Base-by-base conservation (phyloP, 2,113 vertebrate genomes). In the Zingel zingel region DNA sequence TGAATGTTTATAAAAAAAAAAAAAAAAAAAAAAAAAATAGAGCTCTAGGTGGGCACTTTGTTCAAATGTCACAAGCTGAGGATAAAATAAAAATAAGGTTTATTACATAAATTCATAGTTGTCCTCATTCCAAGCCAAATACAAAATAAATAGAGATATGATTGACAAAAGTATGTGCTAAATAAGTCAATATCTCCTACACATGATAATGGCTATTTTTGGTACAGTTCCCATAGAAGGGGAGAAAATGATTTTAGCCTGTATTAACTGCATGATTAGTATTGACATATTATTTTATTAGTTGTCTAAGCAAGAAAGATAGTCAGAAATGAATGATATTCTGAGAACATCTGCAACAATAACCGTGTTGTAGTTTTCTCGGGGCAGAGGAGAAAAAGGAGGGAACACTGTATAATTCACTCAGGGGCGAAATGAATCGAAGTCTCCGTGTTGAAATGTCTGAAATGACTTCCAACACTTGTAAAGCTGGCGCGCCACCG, bases 381-480 rank as follows among this genome's bases (percentile, higher is more conserved):
- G 2, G 30, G 36, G 57, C 27, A 30, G n/a, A n/a, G 36, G 21
- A 14, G 56, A 7, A 25, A 15, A 21, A 23, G 11, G 61, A 43
- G 5, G 14, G 5, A 53, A 15, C 53, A 14, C 14, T n/a, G 53
- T 45, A 15, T 69, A 16, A 2, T 27, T 30, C 71, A 81, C 77
- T 51, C 59, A 2, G 54, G 59, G 56, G 61, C 69, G 54, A 67
- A 65, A 59, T 77, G 59, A 77, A 72, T 71, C 27, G 56, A 85
- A 6, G 50, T 83, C 36, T 79, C 30, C 65, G 61, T 19, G 21
- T 51, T 23, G 39, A 70, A 61, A 77, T 51, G 57, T 78, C 69
- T 69, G 48, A 80, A 77, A 77, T 36, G 65, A 57, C 61, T 81
- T 71, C 47, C 47, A 47, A 1, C 74, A 67, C 39, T 27, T 27